Conservation (phyloP, 1,140 invertebrate genomes). For the Eueides isabella region DNA sequence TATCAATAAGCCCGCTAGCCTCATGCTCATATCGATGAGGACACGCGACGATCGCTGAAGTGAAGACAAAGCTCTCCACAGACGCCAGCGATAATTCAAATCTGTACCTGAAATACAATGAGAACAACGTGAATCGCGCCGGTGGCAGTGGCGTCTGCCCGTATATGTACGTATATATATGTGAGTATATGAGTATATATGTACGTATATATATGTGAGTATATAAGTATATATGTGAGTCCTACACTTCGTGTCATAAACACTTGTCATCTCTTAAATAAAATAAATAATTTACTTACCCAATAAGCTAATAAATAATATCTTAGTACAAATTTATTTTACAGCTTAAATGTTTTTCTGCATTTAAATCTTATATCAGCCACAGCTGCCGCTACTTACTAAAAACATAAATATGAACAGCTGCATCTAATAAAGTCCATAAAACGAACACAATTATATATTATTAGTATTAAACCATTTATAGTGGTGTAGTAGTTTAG, state of each 20-base stretch:
- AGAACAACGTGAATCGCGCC: slow-evolving; percentile 41
- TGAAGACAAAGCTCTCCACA: slow-evolving; percentile 63
- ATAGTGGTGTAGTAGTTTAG: background rate
- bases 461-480: background rate
- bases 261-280: background rate
- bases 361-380: background rate
- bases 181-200: no score
- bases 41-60: slow-evolving; percentile 74
- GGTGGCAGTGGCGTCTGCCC: slow-evolving; percentile 39
- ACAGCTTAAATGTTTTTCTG: background rate
- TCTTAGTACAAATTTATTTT: background rate
- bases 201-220: no score
- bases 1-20: slow-evolving; percentile 74
- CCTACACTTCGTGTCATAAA: slow-evolving; percentile 40
- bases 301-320: no score
- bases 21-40: slow-evolving; percentile 68
- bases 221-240: no score
- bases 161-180: slow-evolving; percentile 34
- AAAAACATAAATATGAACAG: slow-evolving; percentile 1
- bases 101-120: slow-evolving; percentile 68
- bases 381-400: slow-evolving; percentile 17
- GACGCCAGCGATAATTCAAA: slow-evolving; percentile 70
- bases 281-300: no score
- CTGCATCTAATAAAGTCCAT: slow-evolving; percentile 6
- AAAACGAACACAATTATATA: background rate